Conservation (phyloP, 2,113 vertebrate species). For the Hoplias malabaricus region DNA sequence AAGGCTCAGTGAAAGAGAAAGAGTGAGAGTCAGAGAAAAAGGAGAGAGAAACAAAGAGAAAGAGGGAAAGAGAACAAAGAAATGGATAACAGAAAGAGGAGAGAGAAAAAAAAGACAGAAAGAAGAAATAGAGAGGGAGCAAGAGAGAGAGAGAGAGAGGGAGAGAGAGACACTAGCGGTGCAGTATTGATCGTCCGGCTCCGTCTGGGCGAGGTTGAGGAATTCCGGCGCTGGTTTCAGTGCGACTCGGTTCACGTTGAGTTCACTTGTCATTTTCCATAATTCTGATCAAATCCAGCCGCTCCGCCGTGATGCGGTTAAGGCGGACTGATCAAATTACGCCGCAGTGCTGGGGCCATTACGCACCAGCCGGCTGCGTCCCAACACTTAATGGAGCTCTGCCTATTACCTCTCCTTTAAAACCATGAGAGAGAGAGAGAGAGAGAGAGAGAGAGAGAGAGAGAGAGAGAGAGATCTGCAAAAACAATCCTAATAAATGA, state of each 20-base stretch:
- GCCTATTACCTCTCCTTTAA: slow-evolving; percentile 60
- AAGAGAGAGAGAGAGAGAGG: neutral
- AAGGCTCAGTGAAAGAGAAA: neutral
- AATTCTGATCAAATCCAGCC: slow-evolving; percentile 89
- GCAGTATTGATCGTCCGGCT: slow-evolving; percentile 98
- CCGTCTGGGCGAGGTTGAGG: slow-evolving; percentile 90
- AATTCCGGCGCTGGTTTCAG: slow-evolving; percentile 95
- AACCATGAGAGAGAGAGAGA: slow-evolving; percentile 30
- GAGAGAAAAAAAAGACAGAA: neutral
- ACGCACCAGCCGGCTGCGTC: slow-evolving; percentile 64
- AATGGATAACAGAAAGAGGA: neutral
- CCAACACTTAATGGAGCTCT: slow-evolving; percentile 57
- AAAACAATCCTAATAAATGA: slow-evolving; percentile 16
- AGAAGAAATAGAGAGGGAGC: neutral
- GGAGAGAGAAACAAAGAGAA: neutral
- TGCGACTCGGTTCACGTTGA: slow-evolving; percentile 89
- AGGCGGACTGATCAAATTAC: slow-evolving; percentile 71
- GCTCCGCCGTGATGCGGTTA: slow-evolving; percentile 86
- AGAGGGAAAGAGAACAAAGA: neutral
- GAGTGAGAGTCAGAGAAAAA: neutral
- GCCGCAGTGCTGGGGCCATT: slow-evolving; percentile 65
- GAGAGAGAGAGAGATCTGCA: slow-evolving; percentile 22
- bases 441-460: neutral
- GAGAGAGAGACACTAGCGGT: neutral
- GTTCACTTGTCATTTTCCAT: slow-evolving; percentile 98